Percentiles rank a stretch among this genome's conserved stretches.
Evolutionary conservation across 2,888 invertebrate species (phyloP).

Genomic region (Itoplectis maculator): DNA sequence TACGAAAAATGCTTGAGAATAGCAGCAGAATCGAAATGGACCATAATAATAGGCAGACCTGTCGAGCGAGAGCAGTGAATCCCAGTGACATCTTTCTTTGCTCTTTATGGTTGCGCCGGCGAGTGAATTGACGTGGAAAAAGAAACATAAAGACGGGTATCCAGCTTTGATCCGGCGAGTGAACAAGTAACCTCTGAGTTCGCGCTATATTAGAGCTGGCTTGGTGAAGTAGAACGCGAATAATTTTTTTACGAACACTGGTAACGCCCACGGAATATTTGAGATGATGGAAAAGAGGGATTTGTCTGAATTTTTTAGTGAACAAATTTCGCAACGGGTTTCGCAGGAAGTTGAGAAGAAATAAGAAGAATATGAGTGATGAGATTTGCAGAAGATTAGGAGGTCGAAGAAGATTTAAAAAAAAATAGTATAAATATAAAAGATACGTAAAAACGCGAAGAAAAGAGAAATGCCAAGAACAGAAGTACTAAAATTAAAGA

Average conservation of each 20-base stretch:
- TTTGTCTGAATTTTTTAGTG: slow-evolving; percentile 63
- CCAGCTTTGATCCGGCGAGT: slow-evolving; percentile 44
- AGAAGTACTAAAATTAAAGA: not conserved
- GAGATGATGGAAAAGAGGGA: slow-evolving; percentile 42
- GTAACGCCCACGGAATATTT: slow-evolving; percentile 22
- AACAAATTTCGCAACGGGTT: slow-evolving; percentile 52
- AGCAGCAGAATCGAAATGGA: slow-evolving; percentile 47
- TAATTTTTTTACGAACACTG: slow-evolving; percentile 49
- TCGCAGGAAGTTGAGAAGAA: slow-evolving; percentile 28
- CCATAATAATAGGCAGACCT: slow-evolving; percentile 50
- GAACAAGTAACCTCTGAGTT: slow-evolving; percentile 43
- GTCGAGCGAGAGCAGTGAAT: slow-evolving; percentile 44
- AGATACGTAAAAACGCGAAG: not conserved
- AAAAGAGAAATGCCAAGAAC: not conserved
- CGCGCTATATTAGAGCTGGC: slow-evolving; percentile 8
- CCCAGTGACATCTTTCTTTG: slow-evolving; percentile 59
- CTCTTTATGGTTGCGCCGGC: slow-evolving; percentile 48
- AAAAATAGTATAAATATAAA: not conserved
- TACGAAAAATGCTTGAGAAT: slow-evolving; percentile 17
- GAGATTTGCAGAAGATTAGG: not conserved
- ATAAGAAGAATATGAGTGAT: slow-evolving; percentile 7
- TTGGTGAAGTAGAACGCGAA: not conserved
- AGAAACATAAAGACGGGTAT: slow-evolving; percentile 42
- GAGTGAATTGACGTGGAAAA: slow-evolving; percentile 67
- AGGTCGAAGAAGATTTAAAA: not conserved